Conservation (phyloP, 2,888 invertebrate genomes). For the Philopedon plagiatum region DNA sequence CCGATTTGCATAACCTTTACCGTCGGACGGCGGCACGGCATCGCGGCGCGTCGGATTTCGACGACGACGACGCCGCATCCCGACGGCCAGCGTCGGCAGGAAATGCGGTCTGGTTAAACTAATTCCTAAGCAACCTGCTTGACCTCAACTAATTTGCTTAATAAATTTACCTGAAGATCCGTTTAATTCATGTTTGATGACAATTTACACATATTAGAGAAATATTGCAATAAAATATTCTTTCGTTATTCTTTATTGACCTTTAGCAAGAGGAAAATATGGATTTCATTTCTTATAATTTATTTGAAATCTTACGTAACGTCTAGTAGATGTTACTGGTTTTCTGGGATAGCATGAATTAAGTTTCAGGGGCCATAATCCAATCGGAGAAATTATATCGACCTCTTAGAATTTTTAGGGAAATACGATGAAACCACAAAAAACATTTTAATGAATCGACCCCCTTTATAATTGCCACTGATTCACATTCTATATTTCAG, state of each 20-base stretch:
- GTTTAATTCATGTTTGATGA: constrained; percentile 21
- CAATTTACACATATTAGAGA: constrained; percentile 41
- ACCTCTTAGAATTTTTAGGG: no score
- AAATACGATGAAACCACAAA: no score
- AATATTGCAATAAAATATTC: no score
- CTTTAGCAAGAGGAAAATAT: no score
- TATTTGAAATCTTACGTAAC: no score
- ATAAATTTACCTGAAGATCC: constrained; percentile 45
- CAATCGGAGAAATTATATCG: no score
- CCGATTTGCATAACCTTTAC: constrained; percentile 65
- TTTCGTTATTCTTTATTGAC: no score
- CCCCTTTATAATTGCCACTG: background rate
- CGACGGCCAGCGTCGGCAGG: constrained; percentile 54
- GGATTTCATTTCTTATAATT: no score
- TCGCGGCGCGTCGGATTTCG: constrained; percentile 38
- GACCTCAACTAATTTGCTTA: constrained; percentile 68
- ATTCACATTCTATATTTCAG: constrained; percentile 77
- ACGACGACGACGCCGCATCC: constrained; percentile 22
- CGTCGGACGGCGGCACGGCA: constrained; percentile 67
- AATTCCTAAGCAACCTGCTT: constrained; percentile 67
- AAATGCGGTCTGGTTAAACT: constrained; percentile 66
- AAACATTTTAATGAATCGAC: background rate
- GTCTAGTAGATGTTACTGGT: no score
- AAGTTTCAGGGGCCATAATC: no score
- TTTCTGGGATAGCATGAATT: no score